A percentile compares a stretch with the other conserved stretches of the same genome.
Conservation (phyloP, 2,113 vertebrate species). For the Steatornis caripensis region DNA sequence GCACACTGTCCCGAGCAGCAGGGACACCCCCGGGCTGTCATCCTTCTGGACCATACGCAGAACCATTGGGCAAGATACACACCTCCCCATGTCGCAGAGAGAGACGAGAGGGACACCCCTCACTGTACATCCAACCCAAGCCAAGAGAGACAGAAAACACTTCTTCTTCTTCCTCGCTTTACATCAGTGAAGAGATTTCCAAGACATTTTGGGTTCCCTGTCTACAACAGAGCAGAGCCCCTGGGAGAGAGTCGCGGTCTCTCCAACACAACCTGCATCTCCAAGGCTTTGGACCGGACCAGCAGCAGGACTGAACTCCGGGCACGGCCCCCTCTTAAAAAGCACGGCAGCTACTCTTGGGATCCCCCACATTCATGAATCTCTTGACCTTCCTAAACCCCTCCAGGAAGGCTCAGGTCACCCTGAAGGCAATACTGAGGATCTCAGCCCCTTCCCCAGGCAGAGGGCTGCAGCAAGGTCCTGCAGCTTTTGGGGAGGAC, state of each 20-base stretch:
- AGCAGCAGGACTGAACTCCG: neutral
- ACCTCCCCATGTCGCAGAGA: neutral
- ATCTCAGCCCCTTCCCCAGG: neutral
- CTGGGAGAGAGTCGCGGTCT: neutral
- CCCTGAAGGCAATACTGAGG: neutral
- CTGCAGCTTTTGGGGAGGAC: neutral
- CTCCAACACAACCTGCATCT: neutral
- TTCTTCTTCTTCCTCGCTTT: neutral
- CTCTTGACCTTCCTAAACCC: neutral
- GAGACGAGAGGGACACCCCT: neutral
- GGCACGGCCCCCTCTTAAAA: neutral
- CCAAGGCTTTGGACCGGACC: neutral
- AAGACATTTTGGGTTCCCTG: neutral
- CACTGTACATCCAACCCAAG: neutral
- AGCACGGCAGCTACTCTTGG: neutral
- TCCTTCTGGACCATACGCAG: neutral
- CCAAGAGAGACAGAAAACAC: neutral
- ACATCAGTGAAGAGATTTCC: neutral
- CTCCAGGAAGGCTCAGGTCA: neutral
- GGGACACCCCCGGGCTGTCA: neutral
- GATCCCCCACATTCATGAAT: neutral
- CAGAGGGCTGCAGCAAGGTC: neutral
- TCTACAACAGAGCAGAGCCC: neutral
- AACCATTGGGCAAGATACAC: neutral
- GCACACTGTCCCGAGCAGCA: accelerated